Conservation (phyloP, 2,113 vertebrate species). For the Ondatra zibethicus region DNA sequence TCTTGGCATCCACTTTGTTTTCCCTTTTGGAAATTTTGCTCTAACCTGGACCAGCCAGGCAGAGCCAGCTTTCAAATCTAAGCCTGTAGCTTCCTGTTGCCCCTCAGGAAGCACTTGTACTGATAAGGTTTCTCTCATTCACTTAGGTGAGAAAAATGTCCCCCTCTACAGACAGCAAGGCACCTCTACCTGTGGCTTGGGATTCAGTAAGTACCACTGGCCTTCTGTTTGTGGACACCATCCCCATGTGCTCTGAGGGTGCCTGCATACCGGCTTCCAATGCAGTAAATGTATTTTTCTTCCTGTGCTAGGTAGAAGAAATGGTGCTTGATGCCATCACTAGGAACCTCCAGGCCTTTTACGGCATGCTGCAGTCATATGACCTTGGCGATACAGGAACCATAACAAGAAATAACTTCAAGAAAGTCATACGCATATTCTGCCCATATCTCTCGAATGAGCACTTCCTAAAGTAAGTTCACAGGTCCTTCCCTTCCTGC, state of each 20-base stretch:
- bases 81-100: background rate
- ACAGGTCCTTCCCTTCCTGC: background rate
- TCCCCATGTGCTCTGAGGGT: rapidly evolving
- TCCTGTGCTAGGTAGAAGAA: conserved; percentile 75
- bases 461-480: conserved; percentile 82
- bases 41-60: too few relatives aligned
- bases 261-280: rapidly evolving
- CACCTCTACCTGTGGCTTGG: conserved; percentile 60
- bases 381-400: conserved; percentile 70
- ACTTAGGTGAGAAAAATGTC: conserved; percentile 61
- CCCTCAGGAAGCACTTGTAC: background rate
- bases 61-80: background rate
- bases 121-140: conserved; percentile 20
- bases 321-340: conserved; percentile 74
- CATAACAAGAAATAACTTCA: conserved; percentile 77
- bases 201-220: conserved; percentile 73
- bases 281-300: background rate
- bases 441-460: conserved; percentile 80
- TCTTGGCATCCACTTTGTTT: background rate
- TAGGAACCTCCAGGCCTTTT: conserved; percentile 75
- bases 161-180: conserved; percentile 38
- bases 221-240: background rate
- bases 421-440: conserved; percentile 73
- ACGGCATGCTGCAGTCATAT: conserved; percentile 68
- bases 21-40: background rate